Conservation (phyloP, 2,113 vertebrate genomes). For the Python bivittatus region DNA sequence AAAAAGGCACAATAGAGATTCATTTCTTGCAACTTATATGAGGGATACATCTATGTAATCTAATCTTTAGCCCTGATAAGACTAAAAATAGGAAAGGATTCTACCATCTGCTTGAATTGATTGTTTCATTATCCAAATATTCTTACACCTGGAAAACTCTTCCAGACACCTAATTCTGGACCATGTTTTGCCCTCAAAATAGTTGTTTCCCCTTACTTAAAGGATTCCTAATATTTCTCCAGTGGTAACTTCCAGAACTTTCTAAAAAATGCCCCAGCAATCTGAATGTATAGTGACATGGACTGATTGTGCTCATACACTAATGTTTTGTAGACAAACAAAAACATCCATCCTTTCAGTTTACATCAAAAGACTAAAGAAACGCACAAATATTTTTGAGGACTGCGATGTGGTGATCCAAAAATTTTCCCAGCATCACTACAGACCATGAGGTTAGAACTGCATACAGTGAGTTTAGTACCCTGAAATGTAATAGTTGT, state of each 20-base stretch:
- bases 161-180: not conserved
- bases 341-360: constrained; percentile 32
- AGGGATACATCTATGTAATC: not conserved
- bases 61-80: not conserved
- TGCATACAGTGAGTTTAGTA: constrained; percentile 60
- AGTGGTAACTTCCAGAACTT: constrained; percentile 38
- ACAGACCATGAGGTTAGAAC: constrained; percentile 44
- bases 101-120: not conserved
- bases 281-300: constrained; percentile 5
- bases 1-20: not conserved
- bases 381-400: constrained; percentile 27
- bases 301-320: constrained; percentile 20
- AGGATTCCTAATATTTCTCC: constrained; percentile 27
- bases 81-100: not conserved
- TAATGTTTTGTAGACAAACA: constrained; percentile 4
- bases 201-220: not conserved
- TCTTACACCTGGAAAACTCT: not conserved
- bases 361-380: constrained; percentile 35
- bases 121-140: not conserved
- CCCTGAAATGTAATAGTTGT: constrained; percentile 35
- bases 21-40: not conserved
- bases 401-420: constrained; percentile 22
- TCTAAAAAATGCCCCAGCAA: not conserved
- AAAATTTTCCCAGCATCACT: constrained; percentile 29
- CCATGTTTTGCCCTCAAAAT: not conserved